These are phyloP conservation scores for Agelastica alni DNA, from an alignment of 2,888 invertebrate genomes.

Conservation along the genomic window DNA sequence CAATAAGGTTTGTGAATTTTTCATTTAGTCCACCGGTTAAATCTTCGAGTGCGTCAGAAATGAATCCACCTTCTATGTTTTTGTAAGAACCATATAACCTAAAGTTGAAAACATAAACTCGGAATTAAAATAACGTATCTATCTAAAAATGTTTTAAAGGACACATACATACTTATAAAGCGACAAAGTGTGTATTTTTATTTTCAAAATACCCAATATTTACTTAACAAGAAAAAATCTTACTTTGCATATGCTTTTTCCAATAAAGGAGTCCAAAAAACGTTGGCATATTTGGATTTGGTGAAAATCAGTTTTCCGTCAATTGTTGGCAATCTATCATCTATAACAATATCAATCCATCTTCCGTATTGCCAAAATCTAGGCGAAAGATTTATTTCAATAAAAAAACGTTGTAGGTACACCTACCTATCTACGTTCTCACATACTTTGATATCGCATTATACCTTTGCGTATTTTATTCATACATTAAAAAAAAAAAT, in stretches of 20 bases:
- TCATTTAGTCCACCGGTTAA: conserved; percentile 94
- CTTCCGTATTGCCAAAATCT: conserved; percentile 92
- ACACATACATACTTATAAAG: too few relatives aligned
- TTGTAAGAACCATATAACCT: conserved; percentile 39
- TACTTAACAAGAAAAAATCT: too few relatives aligned
- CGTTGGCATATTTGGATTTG: conserved; percentile 80
- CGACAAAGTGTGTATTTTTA: too few relatives aligned
- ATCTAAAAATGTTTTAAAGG: too few relatives aligned
- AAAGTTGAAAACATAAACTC: conserved; percentile 1
- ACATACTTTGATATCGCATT: too few relatives aligned
- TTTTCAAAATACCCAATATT: too few relatives aligned
- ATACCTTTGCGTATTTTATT: too few relatives aligned
- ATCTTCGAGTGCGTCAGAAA: conserved; percentile 97
- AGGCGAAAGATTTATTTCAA: not conserved
- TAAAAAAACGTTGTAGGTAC: not conserved
- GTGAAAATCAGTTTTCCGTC: conserved; percentile 81
- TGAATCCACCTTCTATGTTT: conserved; percentile 81
- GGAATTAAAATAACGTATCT: too few relatives aligned
- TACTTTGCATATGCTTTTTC: conserved; percentile 94
- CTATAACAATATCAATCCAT: conserved; percentile 91
- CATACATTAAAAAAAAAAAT: too few relatives aligned
- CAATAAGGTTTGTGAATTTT: conserved; percentile 56
- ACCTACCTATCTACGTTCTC: not conserved
- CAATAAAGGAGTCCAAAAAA: conserved; percentile 91
- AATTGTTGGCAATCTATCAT: conserved; percentile 86